Percentiles rank a stretch among this genome's conserved stretches.
Evolutionary conservation across 2,113 vertebrate genomes (phyloP).

Genomic region (Bos javanicus): DNA sequence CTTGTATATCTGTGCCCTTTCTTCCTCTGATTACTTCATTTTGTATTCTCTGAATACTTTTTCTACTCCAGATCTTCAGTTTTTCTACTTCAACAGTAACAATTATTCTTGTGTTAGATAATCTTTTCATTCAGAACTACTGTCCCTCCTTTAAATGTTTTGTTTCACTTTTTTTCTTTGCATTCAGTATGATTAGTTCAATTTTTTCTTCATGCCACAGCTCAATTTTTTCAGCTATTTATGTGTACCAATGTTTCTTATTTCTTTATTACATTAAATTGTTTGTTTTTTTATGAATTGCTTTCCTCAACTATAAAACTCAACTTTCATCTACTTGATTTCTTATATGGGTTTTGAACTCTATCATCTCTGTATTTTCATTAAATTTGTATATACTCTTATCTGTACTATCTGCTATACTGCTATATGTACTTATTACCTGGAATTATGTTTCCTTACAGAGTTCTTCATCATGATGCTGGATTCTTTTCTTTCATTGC

Average conservation of each 20-base stretch:
- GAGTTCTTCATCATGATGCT: neutral
- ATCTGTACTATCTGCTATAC: neutral
- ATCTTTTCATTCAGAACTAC: neutral
- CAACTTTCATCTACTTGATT: neutral
- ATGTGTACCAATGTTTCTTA: neutral
- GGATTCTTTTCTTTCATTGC: neutral
- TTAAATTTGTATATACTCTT: neutral
- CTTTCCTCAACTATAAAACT: neutral
- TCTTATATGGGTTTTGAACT: neutral
- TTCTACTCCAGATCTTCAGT: neutral
- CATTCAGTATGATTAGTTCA: neutral
- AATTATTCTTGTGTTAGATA: neutral
- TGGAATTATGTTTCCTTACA: neutral
- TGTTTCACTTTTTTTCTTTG: neutral
- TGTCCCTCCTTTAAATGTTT: neutral
- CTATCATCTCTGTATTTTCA: neutral
- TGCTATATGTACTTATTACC: neutral
- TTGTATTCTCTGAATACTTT: neutral
- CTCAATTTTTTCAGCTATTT: neutral
- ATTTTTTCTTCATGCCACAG: neutral
- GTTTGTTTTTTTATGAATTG: neutral
- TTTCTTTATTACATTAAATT: neutral
- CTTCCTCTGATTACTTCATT: neutral
- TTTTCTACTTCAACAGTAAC: neutral
- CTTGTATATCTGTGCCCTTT: neutral